Base-by-base conservation (phyloP, 2,888 invertebrate species). In the Entomobrya proxima region DNA sequence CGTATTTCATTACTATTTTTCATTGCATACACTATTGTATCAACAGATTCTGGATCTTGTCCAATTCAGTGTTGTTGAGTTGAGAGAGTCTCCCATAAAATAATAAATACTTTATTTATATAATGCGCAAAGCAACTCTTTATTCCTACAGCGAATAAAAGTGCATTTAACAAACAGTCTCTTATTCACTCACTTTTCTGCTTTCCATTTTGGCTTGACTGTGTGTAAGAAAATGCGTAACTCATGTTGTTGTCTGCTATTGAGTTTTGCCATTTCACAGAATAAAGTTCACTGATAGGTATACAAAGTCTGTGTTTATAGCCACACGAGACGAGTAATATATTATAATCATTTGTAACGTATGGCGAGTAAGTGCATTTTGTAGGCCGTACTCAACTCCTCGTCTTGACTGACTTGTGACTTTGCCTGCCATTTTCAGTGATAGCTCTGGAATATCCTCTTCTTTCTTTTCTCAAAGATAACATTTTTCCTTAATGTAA, bases 21-120 rank as follows among this genome's bases (percentile, higher is more conserved):
- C 47, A 15, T 47, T 47, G 47, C 47, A 47, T n/a, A 47, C n/a
- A 47, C 13, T 13, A 64, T 13, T 35, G 5, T 32, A 64, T 35
- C 30, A 74, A 52, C 55, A 76, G 37, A 40, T 55, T 37, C 76
- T 76, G 76, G 76, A 76, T 76, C 55, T 55, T 35, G 27, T 76
- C 76, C 76, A 76, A 76, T 55, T 35, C 55, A 21, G 27, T 40
- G 55, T 52, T 32, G 35, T 11, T n/a, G n/a, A n/a, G n/a, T n/a
- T n/a, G 58, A 52, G 35, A 52, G 67, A n/a, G 24, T 15, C 52
- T 52, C 21, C 3, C 55, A 27, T 76, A 37, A 76, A 58, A 58
- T 58, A 76, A 58, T 76, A 55, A 37, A 76, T 76, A 55, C 52
- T 50, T n/a, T 52, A 75, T 75, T 50, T 50, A 50, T 75, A 35